Conservation (phyloP, 2,888 invertebrate species). For the Noctua janthe region DNA sequence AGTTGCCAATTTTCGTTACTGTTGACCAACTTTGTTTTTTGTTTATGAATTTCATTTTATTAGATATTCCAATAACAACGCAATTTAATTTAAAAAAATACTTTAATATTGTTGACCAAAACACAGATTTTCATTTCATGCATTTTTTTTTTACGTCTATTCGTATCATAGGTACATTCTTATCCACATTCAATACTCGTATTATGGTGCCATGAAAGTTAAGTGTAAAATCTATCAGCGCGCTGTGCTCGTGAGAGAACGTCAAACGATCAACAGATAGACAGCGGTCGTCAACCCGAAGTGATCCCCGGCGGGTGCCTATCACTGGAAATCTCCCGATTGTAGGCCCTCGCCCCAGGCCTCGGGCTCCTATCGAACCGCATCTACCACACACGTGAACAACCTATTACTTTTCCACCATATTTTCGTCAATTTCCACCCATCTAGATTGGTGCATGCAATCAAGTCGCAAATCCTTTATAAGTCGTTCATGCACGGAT, state of each 20-base stretch:
- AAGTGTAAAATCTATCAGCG: slow-evolving; percentile 59
- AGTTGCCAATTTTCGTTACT: slow-evolving; percentile 49
- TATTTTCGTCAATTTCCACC: slow-evolving; percentile 57
- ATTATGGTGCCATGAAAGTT: slow-evolving; percentile 55
- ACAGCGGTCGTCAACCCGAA: slow-evolving; percentile 73
- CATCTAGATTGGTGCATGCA: slow-evolving; percentile 58
- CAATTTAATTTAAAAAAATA: slow-evolving; percentile 19
- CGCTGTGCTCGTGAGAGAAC: slow-evolving; percentile 41
- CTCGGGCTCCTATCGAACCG: slow-evolving; percentile 22
- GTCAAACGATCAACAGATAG: slow-evolving; percentile 69
- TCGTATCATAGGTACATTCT: slow-evolving; percentile 3
- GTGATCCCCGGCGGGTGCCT: slow-evolving; percentile 69
- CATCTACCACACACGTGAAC: slow-evolving; percentile 58
- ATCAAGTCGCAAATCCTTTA: slow-evolving; percentile 62
- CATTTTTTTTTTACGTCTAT: background rate
- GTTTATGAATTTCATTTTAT: slow-evolving; percentile 36
- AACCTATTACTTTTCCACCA: slow-evolving; percentile 47
- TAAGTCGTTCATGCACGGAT: slow-evolving; percentile 51
- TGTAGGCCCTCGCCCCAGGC: slow-evolving; percentile 48
- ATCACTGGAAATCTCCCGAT: slow-evolving; percentile 63
- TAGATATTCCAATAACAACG: background rate
- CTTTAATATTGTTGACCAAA: background rate
- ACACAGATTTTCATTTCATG: background rate
- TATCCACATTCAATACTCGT: slow-evolving; percentile 49
- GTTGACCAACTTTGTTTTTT: slow-evolving; percentile 29